phyloP scores from a whole-genome alignment of 2,113 vertebrate genomes.

The Pterocles gutturalis region DNA sequence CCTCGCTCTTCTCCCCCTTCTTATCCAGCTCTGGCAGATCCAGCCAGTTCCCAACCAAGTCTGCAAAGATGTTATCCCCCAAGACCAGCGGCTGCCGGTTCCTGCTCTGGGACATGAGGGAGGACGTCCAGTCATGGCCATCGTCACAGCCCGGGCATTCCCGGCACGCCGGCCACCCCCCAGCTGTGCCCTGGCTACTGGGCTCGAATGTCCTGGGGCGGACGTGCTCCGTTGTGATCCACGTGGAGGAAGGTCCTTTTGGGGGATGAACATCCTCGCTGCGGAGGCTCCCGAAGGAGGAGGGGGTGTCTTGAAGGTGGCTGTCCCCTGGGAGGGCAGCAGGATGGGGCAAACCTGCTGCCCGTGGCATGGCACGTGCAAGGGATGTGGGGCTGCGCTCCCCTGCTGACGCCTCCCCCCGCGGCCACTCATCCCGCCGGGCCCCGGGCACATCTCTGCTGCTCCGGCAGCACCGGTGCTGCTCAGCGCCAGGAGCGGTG shows the following conservation, averaged over 20 bases:
- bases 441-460: not conserved
- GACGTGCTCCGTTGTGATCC: not conserved
- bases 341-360: accelerated
- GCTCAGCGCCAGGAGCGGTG: not conserved
- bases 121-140: slow-evolving; percentile 92
- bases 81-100: slow-evolving; percentile 94
- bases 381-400: not conserved
- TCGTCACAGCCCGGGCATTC: slow-evolving; percentile 72
- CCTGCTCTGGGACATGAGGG: slow-evolving; percentile 90
- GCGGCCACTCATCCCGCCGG: not conserved
- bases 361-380: accelerated
- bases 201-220: not conserved
- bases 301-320: not conserved
- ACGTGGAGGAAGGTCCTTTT: not conserved
- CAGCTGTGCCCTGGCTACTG: not conserved
- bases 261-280: not conserved
- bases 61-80: slow-evolving; percentile 95
- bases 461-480: slow-evolving; percentile 8
- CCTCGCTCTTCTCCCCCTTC: slow-evolving; percentile 72
- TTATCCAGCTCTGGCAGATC: slow-evolving; percentile 93
- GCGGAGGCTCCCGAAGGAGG: not conserved
- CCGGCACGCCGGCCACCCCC: not conserved
- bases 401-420: not conserved
- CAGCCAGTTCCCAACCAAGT: slow-evolving; percentile 97
- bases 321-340: accelerated